Base-by-base conservation (phyloP, 2,113 vertebrate genomes). In the Daphoenositta chrysoptera region DNA sequence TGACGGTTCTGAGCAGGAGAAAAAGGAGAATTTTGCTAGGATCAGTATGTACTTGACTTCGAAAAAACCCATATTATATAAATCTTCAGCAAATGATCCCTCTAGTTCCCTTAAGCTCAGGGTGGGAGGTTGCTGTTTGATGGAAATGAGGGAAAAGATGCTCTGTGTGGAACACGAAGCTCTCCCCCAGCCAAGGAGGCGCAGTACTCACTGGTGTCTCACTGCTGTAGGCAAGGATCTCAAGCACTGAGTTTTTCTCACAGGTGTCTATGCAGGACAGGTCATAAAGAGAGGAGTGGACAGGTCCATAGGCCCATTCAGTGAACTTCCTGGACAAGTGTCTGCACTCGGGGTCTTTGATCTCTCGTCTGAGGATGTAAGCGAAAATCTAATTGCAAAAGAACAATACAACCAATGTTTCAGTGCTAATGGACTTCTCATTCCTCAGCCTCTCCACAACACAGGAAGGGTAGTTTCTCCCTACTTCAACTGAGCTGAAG, bases 251-350 rank as follows among this genome's bases (percentile, higher is more conserved):
- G 72, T 99, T 99, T 33, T 97, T 97, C 88, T 99, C 98, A 0
- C 97, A 98, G 0, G 99, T 99, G 96, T 99, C 99, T 24, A 99
- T 84, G 24, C 98, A 98, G 83, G 98, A 98, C 70, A 99, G 97
- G 97, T 99, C 99, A 9, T 99, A 99, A 39, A 99, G 98, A 4
- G 99, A 99, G n/a, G 98, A 98, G 83, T 98, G 98, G 78, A 99
- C 98, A 0, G 99, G 99, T 63, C 99, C 99, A 1, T 99, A 99
- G 35, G 98, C 99, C 99, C 99, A 99, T 97, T 99, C 99, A 0
- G 99, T 99, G 97, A 99, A 99, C 97, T 99, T 99, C 54, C 99
- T 98, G 31, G 99, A 99, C 95, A 99, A 97, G 83, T 99, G 99
- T 78, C 98, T 98, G 85, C 98, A 98, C 84, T 98, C 95, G 0